Evolutionary conservation across 2,888 invertebrate genomes (phyloP).

Genomic region (Drosophila neoperkinsi): DNA sequence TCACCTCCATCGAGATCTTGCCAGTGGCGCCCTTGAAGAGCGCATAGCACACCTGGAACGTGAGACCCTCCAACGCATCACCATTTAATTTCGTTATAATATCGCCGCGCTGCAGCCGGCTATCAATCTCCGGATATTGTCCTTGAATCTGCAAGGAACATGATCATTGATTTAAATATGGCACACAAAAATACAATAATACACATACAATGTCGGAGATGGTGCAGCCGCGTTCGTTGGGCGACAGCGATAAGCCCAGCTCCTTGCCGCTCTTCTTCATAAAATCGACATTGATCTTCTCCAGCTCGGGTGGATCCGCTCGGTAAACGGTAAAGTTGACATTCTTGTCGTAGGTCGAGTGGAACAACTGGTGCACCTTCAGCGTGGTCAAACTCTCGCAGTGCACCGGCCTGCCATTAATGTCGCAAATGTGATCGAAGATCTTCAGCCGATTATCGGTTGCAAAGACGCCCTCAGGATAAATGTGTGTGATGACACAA

Average conservation of each 20-base stretch:
- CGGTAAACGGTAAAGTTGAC: constrained; percentile 94
- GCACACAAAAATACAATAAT: no score
- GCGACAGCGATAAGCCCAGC: constrained; percentile 94
- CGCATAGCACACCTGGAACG: constrained; percentile 94
- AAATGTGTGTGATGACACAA: constrained; percentile 96
- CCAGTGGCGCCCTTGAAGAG: constrained; percentile 95
- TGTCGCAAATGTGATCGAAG: constrained; percentile 97
- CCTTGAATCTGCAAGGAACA: constrained; percentile 90
- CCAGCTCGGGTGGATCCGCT: constrained; percentile 90
- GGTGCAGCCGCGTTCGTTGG: constrained; percentile 93
- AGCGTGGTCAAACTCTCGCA: constrained; percentile 92
- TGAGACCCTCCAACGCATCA: constrained; percentile 91
- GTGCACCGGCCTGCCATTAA: constrained; percentile 91
- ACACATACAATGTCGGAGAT: constrained; percentile 95
- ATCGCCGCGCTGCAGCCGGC: constrained; percentile 96
- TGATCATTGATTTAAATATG: background rate
- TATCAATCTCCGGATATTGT: constrained; percentile 94
- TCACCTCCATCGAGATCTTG: constrained; percentile 93
- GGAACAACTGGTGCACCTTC: constrained; percentile 92
- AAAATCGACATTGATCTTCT: constrained; percentile 93
- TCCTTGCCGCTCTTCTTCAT: constrained; percentile 95
- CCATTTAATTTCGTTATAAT: constrained; percentile 95
- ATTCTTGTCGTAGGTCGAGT: constrained; percentile 92
- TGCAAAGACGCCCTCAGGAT: constrained; percentile 94
- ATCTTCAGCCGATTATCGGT: constrained; percentile 95